Percentiles rank a stretch among this genome's conserved stretches.
phyloP scores from a whole-genome alignment of 2,888 invertebrate species.

The Galerucella pusilla region DNA sequence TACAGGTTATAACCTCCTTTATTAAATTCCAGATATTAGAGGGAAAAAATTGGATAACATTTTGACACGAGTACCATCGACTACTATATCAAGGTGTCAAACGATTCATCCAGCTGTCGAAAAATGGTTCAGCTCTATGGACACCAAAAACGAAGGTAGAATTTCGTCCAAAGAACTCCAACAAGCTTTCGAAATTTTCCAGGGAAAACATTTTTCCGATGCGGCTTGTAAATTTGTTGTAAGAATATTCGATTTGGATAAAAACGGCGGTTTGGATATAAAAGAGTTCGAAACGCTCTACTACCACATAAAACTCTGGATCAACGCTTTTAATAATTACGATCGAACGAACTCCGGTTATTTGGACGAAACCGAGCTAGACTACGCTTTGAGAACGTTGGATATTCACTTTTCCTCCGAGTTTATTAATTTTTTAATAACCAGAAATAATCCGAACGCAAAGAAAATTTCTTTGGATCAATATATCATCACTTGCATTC shows the following conservation, averaged over 20 bases:
- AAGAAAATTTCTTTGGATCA: conserved; percentile 60
- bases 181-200: conserved; percentile 59
- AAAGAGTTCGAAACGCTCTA: conserved; percentile 61
- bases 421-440: conserved; percentile 58
- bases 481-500: conserved; percentile 62
- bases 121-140: conserved; percentile 56
- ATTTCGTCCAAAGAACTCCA: conserved; percentile 59
- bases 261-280: conserved; percentile 59
- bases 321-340: conserved; percentile 58
- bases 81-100: neutral
- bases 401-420: conserved; percentile 58
- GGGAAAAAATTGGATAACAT: neutral
- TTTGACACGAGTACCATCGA: neutral
- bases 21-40: neutral
- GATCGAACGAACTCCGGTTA: conserved; percentile 57
- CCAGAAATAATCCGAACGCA: conserved; percentile 54
- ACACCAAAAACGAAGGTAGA: conserved; percentile 54
- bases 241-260: conserved; percentile 60
- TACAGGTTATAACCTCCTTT: neutral
- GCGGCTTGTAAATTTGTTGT: conserved; percentile 60
- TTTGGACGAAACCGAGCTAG: conserved; percentile 57
- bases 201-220: conserved; percentile 59
- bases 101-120: conserved; percentile 54
- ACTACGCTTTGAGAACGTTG: conserved; percentile 57
- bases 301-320: conserved; percentile 60